Evolutionary conservation across 2,888 invertebrate species (phyloP).

Genomic region (Patella caerulea): DNA sequence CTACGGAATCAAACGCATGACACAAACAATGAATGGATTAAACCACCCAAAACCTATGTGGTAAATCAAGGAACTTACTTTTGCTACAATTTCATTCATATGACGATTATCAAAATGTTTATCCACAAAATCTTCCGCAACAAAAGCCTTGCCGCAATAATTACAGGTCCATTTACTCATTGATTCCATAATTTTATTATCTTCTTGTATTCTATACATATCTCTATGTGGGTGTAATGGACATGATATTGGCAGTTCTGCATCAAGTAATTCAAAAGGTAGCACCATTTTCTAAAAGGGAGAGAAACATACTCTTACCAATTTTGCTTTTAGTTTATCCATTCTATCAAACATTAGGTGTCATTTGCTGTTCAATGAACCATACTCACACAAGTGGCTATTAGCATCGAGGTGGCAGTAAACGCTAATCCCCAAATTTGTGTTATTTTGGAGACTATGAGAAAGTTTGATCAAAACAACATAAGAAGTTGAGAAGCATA

Average conservation of each 20-base stretch:
- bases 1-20: neutral
- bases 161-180: conserved; percentile 63
- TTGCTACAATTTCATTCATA: conserved; percentile 51
- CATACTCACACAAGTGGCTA: no score
- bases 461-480: no score
- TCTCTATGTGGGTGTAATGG: conserved; percentile 54
- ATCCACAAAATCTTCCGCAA: conserved; percentile 62
- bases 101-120: conserved; percentile 64
- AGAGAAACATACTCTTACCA: conserved; percentile 8
- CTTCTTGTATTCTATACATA: conserved; percentile 57
- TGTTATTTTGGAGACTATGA: no score
- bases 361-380: no score
- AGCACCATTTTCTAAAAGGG: conserved; percentile 49
- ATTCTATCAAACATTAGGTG: no score
- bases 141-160: conserved; percentile 66
- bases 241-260: conserved; percentile 49
- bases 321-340: no score
- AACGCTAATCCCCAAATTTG: no score
- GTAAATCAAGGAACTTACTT: conserved; percentile 4
- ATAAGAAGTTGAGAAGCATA: no score
- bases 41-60: no score
- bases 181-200: conserved; percentile 57
- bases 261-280: conserved; percentile 36
- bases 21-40: neutral
- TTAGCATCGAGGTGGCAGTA: no score